phyloP scores from a whole-genome alignment of 2,888 invertebrate genomes.

The Epistrophe grossulariae region DNA sequence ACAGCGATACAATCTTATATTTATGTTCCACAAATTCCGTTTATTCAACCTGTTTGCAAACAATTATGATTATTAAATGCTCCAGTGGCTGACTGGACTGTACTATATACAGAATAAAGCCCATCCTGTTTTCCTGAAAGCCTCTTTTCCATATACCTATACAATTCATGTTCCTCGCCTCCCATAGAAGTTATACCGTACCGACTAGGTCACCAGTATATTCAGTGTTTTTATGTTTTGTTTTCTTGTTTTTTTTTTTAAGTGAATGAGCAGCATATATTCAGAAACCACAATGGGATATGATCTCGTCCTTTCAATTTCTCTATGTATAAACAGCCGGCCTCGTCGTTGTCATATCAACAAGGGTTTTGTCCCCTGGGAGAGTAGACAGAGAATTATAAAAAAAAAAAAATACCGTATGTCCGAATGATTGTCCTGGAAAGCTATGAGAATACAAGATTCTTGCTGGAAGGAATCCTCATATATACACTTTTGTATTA shows the following conservation, averaged over 20 bases:
- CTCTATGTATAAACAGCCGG: neutral
- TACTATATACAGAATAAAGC: neutral
- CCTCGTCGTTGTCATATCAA: slow-evolving; percentile 45
- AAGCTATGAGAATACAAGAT: slow-evolving; percentile 9
- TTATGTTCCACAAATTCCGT: slow-evolving; percentile 68
- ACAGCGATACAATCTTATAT: slow-evolving; percentile 51
- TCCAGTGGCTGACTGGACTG: slow-evolving; percentile 46
- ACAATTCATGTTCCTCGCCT: neutral
- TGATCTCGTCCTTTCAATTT: slow-evolving; percentile 31
- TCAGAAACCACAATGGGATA: slow-evolving; percentile 56
- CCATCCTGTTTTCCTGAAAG: slow-evolving; percentile 1
- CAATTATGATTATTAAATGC: slow-evolving; percentile 73
- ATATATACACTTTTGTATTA: neutral
- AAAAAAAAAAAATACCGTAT: slow-evolving; percentile 24
- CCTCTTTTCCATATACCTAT: neutral
- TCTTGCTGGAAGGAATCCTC: slow-evolving; percentile 2
- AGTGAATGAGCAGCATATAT: slow-evolving; percentile 46
- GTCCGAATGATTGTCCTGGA: slow-evolving; percentile 17
- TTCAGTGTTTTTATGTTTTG: slow-evolving; percentile 5
- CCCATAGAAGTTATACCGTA: neutral
- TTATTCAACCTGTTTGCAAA: slow-evolving; percentile 73
- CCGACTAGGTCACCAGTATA: slow-evolving; percentile 25
- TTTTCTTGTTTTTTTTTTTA: slow-evolving; percentile 42
- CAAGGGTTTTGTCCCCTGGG: slow-evolving; percentile 36
- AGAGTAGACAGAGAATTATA: slow-evolving; percentile 37